A percentile compares a stretch with the other conserved stretches of the same genome.
Evolutionary conservation across 53 echinoderm and acorn worm species (phyloP).

Genomic region (Zoroaster sp.): DNA sequence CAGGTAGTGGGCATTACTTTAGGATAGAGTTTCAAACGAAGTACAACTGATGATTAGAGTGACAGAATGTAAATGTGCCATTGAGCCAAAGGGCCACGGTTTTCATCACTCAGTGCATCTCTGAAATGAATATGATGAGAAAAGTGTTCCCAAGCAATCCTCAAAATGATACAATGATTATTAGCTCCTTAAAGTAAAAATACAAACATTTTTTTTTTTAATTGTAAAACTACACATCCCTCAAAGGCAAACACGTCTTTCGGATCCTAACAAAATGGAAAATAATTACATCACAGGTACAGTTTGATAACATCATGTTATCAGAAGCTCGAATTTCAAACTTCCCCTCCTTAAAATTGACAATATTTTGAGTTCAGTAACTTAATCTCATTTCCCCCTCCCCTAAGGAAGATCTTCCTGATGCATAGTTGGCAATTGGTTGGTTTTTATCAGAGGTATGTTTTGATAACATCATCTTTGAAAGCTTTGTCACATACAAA

Average conservation of each 20-base stretch:
- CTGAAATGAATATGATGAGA: background rate
- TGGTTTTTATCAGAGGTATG: constrained; percentile 2
- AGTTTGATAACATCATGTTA: background rate
- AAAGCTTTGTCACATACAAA: background rate
- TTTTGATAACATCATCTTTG: constrained; percentile 31
- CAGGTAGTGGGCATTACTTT: no score
- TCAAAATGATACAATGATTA: background rate
- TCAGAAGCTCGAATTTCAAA: background rate
- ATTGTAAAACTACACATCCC: background rate
- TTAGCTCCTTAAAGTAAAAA: background rate
- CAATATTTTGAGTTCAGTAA: background rate
- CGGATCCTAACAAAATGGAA: constrained; percentile 5
- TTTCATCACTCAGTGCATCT: background rate
- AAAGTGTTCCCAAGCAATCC: background rate
- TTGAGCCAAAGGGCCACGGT: background rate
- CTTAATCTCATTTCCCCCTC: background rate
- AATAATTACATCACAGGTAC: background rate
- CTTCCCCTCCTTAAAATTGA: background rate
- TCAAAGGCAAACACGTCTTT: background rate
- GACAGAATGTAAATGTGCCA: background rate
- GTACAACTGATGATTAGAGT: background rate
- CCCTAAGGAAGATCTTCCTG: background rate
- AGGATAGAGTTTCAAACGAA: no score
- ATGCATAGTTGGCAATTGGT: background rate
- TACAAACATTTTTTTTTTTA: background rate